Evolutionary conservation across 2,113 vertebrate genomes (phyloP), one percentile per base, ranked within the genome.

Genomic region (Perca schrenkii): DNA sequence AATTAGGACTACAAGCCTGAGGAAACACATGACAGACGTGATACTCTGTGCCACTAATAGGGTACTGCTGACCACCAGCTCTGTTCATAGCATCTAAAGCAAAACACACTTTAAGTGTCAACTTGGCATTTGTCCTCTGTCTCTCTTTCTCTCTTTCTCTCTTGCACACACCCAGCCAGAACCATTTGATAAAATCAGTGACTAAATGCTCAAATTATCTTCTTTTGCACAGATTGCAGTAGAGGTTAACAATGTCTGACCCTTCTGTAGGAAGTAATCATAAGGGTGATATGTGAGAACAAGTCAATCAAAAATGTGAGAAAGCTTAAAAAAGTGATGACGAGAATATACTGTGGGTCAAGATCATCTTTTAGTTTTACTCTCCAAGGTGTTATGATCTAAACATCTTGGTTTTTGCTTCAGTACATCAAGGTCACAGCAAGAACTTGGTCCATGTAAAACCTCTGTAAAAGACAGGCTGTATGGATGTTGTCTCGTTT

Each of bases 1-100:
- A 87, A 91, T 89, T 89, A 91, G 65, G 61, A 47, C 65, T 11
- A 61, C 77, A 67, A 53, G 70, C 84, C 43, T 22, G 66, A 68
- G 74, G 82, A 78, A 77, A 53, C 13, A 4, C 4, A 17, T 58
- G 74, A 77, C 71, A 79, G 79, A 63, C 74, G 36, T 43, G 36
- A 71, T 36, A 69, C 49, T 75, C 68, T 65, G 58, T 68, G 81
- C 66, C 52, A 50, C 57, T 79, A 79, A 89, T 73, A 79, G 72
- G 68, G n/a, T 22, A 78, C 43, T 57, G 31, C 57, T 61, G 66
- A 61, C 79, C 78, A 85, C 21, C 74, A 71, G 46, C 65, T 82
- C 54, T 60, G 47, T 77, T 52, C 57, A 34, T 4, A 8, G 19
- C 50, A 66, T 58, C 60, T 28, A 64, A 68, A 79, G 69, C 4